These are phyloP conservation scores for Rhyacophila brunnea DNA, from an alignment of 1,140 invertebrate genomes.

Conservation along the genomic window DNA sequence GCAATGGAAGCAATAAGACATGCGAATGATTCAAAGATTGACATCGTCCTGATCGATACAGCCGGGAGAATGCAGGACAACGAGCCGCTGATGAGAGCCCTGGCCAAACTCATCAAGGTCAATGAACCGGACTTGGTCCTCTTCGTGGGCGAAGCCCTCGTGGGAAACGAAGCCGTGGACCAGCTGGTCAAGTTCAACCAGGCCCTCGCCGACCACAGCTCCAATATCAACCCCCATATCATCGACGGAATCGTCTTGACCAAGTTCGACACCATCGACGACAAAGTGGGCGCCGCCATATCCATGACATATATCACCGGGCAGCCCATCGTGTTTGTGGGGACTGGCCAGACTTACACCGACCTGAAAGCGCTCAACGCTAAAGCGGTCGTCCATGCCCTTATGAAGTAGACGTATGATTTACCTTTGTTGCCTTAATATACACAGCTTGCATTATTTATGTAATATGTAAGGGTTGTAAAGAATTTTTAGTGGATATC, in stretches of 20 bases:
- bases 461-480: no score
- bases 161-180: conserved; percentile 99
- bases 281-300: conserved; percentile 98
- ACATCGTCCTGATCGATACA: conserved; percentile 95
- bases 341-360: conserved; percentile 98
- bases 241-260: conserved; percentile 98
- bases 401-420: conserved; percentile 79
- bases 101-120: conserved; percentile 85
- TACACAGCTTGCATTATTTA: background rate
- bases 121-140: conserved; percentile 97
- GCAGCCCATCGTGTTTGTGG: conserved; percentile 99
- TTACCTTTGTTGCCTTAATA: conserved; percentile 13
- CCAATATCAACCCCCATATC: conserved; percentile 79
- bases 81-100: conserved; percentile 95
- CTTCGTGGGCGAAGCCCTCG: conserved; percentile 98
- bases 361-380: conserved; percentile 97
- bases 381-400: conserved; percentile 91
- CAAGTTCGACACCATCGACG: conserved; percentile 99
- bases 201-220: conserved; percentile 86
- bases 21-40: conserved; percentile 76
- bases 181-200: conserved; percentile 99
- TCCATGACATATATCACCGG: conserved; percentile 99
- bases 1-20: conserved; percentile 95
- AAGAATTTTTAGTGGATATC: no score
- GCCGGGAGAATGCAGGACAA: conserved; percentile 99